Evolutionary conservation across 2,888 invertebrate species (phyloP).

Genomic region (Spicauda simplicius): DNA sequence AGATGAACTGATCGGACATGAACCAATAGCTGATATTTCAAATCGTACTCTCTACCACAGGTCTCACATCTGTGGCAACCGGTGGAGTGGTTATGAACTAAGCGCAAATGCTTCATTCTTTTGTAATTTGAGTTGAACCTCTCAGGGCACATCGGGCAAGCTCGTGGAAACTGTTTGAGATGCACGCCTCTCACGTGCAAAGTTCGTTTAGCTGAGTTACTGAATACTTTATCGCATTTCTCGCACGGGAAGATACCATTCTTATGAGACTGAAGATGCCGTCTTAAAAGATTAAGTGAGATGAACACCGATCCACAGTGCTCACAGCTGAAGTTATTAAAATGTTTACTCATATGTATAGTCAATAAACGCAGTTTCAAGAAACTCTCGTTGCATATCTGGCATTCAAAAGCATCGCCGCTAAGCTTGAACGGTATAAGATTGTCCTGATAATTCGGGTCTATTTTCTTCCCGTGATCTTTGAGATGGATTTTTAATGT

Average conservation of each 20-base stretch:
- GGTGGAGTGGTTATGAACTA: conserved; percentile 61
- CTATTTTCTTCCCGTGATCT: conserved; percentile 58
- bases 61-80: conserved; percentile 62
- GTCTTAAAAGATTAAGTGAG: conserved; percentile 56
- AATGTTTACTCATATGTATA: conserved; percentile 74
- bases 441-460: conserved; percentile 58
- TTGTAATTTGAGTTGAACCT: conserved; percentile 70
- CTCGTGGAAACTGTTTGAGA: conserved; percentile 58
- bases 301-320: conserved; percentile 67
- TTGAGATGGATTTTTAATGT: conserved; percentile 62
- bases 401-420: conserved; percentile 61
- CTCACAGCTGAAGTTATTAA: conserved; percentile 72
- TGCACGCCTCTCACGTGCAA: conserved; percentile 66
- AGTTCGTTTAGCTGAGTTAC: conserved; percentile 59
- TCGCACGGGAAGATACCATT: conserved; percentile 66
- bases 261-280: conserved; percentile 64
- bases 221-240: conserved; percentile 69
- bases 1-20: conserved; percentile 70
- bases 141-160: conserved; percentile 70
- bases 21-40: conserved; percentile 64
- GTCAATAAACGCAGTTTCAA: conserved; percentile 61
- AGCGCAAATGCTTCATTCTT: conserved; percentile 66
- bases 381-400: conserved; percentile 62
- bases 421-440: conserved; percentile 68
- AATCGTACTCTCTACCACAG: conserved; percentile 65